These are phyloP conservation scores for Mycetomoellerius zeteki DNA, from an alignment of 1,140 invertebrate species.

Conservation along the genomic window DNA sequence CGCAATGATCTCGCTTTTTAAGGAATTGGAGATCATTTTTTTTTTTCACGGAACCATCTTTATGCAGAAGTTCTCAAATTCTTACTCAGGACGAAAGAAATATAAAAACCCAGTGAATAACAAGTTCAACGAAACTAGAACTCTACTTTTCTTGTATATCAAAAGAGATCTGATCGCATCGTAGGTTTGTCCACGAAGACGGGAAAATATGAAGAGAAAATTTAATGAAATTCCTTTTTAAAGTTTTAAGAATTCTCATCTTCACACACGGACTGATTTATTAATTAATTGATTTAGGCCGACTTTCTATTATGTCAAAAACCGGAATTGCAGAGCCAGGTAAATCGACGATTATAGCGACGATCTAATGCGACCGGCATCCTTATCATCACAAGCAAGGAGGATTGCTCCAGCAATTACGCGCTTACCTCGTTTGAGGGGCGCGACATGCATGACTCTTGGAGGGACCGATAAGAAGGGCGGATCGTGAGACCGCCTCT, in stretches of 20 bases:
- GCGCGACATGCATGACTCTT: slow-evolving; percentile 87
- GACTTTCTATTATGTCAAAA: not conserved
- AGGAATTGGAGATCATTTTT: not conserved
- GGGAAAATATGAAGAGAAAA: not conserved
- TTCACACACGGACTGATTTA: too few relatives aligned
- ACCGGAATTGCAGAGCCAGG: not conserved
- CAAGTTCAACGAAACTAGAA: not conserved
- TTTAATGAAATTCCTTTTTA: not conserved
- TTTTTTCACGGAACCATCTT: not conserved
- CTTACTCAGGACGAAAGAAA: not conserved
- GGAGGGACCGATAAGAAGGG: slow-evolving; percentile 85
- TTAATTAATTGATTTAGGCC: not conserved
- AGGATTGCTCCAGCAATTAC: not conserved
- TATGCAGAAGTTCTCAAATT: not conserved
- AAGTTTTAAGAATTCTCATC: not conserved
- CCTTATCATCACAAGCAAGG: not conserved
- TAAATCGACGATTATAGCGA: not conserved
- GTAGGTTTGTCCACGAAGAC: not conserved
- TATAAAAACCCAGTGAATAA: not conserved
- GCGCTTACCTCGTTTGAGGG: slow-evolving; percentile 86
- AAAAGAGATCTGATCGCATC: not conserved
- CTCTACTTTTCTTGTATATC: not conserved
- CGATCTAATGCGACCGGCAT: not conserved
- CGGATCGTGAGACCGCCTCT: slow-evolving; percentile 86
- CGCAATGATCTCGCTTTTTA: not conserved